Percentiles rank a stretch among this genome's conserved stretches.
phyloP scores from a whole-genome alignment of 2,797 vertebrate species.

The Nyctalus aviator region DNA sequence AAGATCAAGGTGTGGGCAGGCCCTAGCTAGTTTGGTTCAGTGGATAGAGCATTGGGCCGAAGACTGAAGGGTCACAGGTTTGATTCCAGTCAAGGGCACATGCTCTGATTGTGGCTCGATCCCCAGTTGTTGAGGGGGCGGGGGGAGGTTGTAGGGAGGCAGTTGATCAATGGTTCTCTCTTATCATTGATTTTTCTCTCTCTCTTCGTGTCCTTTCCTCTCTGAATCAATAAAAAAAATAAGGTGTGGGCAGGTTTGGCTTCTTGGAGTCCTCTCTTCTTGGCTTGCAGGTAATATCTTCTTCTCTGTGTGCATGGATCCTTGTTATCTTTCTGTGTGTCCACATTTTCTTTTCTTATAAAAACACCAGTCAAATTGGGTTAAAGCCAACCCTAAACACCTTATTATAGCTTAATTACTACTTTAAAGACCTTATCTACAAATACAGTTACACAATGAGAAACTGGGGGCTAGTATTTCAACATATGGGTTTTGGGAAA shows the following conservation, averaged over 20 bases:
- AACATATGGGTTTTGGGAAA: not conserved
- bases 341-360: not conserved
- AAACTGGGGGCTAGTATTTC: not conserved
- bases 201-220: too few species aligned
- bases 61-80: too few species aligned
- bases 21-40: not conserved
- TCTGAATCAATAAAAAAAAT: too few species aligned
- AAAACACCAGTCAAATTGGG: not conserved
- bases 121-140: too few species aligned
- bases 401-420: not conserved
- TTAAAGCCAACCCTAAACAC: not conserved
- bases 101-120: too few species aligned
- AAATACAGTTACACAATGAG: not conserved
- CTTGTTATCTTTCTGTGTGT: not conserved
- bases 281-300: not conserved
- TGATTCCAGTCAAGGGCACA: too few species aligned
- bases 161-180: too few species aligned
- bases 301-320: not conserved
- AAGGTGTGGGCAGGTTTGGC: not conserved
- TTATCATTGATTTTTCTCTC: too few species aligned
- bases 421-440: not conserved
- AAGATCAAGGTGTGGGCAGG: not conserved
- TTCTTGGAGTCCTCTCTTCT: not conserved
- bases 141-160: too few species aligned
- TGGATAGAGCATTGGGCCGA: too few species aligned